Percentiles rank a stretch among this genome's conserved stretches.
Conservation (phyloP, 2,888 invertebrate genomes). For the Troilus luridus region DNA sequence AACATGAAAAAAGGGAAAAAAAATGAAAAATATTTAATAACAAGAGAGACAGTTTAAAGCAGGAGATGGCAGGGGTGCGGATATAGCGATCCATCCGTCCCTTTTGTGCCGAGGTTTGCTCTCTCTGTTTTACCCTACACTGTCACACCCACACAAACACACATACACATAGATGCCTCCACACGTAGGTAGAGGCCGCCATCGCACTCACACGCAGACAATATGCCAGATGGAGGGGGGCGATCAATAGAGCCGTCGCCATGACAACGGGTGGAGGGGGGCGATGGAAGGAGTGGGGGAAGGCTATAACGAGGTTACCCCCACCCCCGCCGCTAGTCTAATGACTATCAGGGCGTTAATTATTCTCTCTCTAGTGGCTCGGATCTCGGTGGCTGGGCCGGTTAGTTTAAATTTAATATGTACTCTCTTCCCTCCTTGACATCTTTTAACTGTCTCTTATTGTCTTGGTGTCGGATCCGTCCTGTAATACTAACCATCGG, state of each 20-base stretch:
- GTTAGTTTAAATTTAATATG: conserved; percentile 59
- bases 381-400: conserved; percentile 55
- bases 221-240: conserved; percentile 6
- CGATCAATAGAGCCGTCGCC: conserved; percentile 55
- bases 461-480: conserved; percentile 9
- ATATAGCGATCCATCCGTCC: conserved; percentile 32
- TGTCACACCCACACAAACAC: conserved; percentile 39
- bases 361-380: conserved; percentile 58
- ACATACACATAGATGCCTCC: neutral
- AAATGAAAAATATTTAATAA: conserved; percentile 48
- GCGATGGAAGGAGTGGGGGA: conserved; percentile 25
- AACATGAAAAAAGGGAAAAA: conserved; percentile 16
- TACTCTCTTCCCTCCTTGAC: conserved; percentile 43
- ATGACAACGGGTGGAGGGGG: conserved; percentile 42
- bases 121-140: conserved; percentile 25
- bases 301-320: conserved; percentile 55
- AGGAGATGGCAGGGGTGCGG: conserved; percentile 32
- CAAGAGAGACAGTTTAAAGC: conserved; percentile 49
- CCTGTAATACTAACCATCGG: neutral
- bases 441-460: conserved; percentile 46
- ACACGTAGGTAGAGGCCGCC: neutral
- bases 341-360: conserved; percentile 59
- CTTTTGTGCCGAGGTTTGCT: conserved; percentile 47
- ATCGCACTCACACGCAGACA: conserved; percentile 36
- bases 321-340: conserved; percentile 39